Percentiles rank a stretch among this genome's conserved stretches.
Evolutionary conservation across 30 jellyfish, hydroid and myxozoan species (phyloP).

Genomic region (Pelagia noctiluca): DNA sequence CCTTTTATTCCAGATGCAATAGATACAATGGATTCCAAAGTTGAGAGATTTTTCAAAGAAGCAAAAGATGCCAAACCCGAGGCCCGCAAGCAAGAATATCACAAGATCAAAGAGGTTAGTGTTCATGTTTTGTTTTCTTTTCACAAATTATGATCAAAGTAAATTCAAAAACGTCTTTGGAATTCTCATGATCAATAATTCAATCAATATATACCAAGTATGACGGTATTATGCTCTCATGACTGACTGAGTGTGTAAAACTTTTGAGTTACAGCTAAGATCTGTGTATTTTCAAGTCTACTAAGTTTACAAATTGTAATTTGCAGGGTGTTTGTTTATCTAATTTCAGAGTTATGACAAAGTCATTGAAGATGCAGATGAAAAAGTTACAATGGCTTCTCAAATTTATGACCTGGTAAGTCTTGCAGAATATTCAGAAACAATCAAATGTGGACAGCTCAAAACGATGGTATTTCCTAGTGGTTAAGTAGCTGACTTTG

Average conservation of each 20-base stretch:
- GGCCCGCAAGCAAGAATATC: slow-evolving; percentile 86
- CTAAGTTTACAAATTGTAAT: too few relatives aligned
- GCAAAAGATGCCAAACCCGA: slow-evolving; percentile 91
- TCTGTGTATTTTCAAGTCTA: too few relatives aligned
- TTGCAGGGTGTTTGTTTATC: too few relatives aligned
- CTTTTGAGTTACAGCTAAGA: background rate
- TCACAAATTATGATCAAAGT: slow-evolving; percentile 2
- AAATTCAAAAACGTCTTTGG: too few relatives aligned
- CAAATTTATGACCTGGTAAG: slow-evolving; percentile 91
- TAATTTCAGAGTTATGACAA: slow-evolving; percentile 82
- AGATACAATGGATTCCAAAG: slow-evolving; percentile 89
- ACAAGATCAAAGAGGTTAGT: slow-evolving; percentile 79
- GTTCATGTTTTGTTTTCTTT: background rate
- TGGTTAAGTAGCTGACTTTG: too few relatives aligned
- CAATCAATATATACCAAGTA: too few relatives aligned
- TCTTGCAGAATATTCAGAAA: too few relatives aligned
- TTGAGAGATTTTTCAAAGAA: slow-evolving; percentile 76
- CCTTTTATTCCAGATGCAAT: slow-evolving; percentile 70
- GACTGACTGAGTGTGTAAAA: background rate
- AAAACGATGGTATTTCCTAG: too few relatives aligned
- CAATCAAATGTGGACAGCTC: too few relatives aligned
- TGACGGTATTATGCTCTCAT: too few relatives aligned
- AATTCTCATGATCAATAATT: background rate
- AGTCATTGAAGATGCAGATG: slow-evolving; percentile 98
- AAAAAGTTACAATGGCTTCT: slow-evolving; percentile 97